Evolutionary conservation across 2,888 invertebrate species (phyloP).

Genomic region (Agapostemon virescens): DNA sequence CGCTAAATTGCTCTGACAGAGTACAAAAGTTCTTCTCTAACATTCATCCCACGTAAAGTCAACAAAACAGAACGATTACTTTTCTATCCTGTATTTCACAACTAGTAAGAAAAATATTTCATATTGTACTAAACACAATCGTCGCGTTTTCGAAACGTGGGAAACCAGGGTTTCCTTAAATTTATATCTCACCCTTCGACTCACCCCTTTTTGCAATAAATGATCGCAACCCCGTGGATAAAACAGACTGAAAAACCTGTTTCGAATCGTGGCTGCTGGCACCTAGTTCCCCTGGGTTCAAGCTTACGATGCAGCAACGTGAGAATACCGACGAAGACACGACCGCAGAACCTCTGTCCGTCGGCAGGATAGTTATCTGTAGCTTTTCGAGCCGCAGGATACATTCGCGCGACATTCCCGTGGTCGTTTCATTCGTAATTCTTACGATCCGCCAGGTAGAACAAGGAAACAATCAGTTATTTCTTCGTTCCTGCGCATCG

Average conservation of each 20-base stretch:
- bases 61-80: background rate
- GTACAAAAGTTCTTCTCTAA: background rate
- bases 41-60: background rate
- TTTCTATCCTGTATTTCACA: background rate
- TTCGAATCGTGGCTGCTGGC: constrained; percentile 29
- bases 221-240: constrained; percentile 12
- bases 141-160: background rate
- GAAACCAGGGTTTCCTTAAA: background rate
- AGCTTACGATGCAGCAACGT: constrained; percentile 1
- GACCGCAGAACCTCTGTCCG: background rate
- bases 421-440: constrained; percentile 10
- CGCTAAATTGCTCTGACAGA: background rate
- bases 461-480: constrained; percentile 3
- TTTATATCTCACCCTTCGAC: background rate
- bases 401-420: background rate
- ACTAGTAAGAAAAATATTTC: background rate
- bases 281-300: constrained; percentile 1
- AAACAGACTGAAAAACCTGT: constrained; percentile 16
- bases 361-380: constrained; percentile 45
- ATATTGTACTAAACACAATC: too few species aligned
- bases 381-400: background rate
- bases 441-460: constrained; percentile 1
- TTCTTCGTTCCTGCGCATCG: background rate
- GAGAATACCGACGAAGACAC: constrained; percentile 22
- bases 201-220: too few species aligned